phyloP scores from a whole-genome alignment of 2,888 invertebrate species.

The Dermolepida albohirtum region DNA sequence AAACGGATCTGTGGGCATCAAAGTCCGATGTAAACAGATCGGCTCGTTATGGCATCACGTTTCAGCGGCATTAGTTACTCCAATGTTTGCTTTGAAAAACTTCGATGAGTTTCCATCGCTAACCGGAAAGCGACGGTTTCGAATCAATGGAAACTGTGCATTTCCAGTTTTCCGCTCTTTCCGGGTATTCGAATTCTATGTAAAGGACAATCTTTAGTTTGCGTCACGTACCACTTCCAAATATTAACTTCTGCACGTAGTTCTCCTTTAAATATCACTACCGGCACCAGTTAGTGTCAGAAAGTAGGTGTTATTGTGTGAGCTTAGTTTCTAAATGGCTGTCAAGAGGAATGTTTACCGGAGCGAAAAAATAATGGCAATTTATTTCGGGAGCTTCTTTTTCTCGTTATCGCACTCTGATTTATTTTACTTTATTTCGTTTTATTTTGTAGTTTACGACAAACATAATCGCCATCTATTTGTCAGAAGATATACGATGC shows the following conservation, averaged over 20 bases:
- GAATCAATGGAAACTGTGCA: slow-evolving; percentile 12
- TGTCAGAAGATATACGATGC: too few relatives aligned
- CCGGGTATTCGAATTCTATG: slow-evolving; percentile 5
- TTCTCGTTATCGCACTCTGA: neutral
- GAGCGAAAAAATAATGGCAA: slow-evolving; percentile 2
- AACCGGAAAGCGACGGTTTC: slow-evolving; percentile 7
- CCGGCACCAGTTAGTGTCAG: slow-evolving; percentile 7
- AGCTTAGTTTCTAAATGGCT: slow-evolving; percentile 8
- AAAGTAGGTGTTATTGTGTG: neutral
- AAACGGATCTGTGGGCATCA: neutral
- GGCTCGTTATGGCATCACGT: slow-evolving; percentile 11
- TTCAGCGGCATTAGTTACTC: slow-evolving; percentile 5
- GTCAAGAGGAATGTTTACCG: neutral
- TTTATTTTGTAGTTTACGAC: too few relatives aligned
- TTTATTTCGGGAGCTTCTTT: neutral
- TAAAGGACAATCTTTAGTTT: neutral
- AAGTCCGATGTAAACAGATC: slow-evolving; percentile 15
- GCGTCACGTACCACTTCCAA: slow-evolving; percentile 21
- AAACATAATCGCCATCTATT: too few relatives aligned
- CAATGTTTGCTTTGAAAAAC: slow-evolving; percentile 15
- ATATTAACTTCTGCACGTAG: slow-evolving; percentile 12
- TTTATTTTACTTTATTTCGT: too few relatives aligned
- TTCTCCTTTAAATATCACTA: slow-evolving; percentile 3
- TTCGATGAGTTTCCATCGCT: neutral
- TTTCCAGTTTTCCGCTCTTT: slow-evolving; percentile 5